Evolutionary conservation across 2,797 vertebrate species (phyloP), one percentile per base, ranked within the genome.

Genomic region (Tamandua tetradactyla): DNA sequence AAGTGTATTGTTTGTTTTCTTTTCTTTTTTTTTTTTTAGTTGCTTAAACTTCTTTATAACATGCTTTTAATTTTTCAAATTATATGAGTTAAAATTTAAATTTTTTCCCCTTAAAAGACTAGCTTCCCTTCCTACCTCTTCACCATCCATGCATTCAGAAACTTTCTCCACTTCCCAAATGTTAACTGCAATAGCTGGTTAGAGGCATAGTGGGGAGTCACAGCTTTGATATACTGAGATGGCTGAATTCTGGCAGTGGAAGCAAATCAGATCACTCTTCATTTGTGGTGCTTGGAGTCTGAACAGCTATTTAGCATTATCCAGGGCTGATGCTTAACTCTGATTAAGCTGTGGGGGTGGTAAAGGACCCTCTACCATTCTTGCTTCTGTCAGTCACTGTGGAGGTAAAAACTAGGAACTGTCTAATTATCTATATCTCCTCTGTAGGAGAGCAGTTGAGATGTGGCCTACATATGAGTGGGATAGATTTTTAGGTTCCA

Each of bases 261-360:
- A 99, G 99, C 20, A 99, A 99, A 97, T 99, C 99, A 89, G 99
- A 99, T 97, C 98, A 99, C 72, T 97, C n/a, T 99, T 96, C 99
- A 99, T 92, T 81, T 99, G 64, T 99, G 99, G 99, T 99, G 99
- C 97, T 97, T 99, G 96, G 99, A 99, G 62, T 99, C 98, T 76
- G 98, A 97, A 91, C 98, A 98, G 96, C 98, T 99, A 47, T 92
- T 99, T 91, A 98, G 98, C 96, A 99, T 99, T 90, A 98, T 99
- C 96, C 99, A 99, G 97, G 49, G 11, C 57, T 12, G 17, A 18
- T 64, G 14, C 17, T n/a, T 40, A 22, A 5, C 52, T 62, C 44
- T 32, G 7, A 35, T 59, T n/a, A 22, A 25, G 32, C 68, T 23
- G 3, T 35, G 27, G 27, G 25, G 27, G 5, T 32, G 14, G 37